A percentile compares a stretch with the other conserved stretches of the same genome.
phyloP scores from a whole-genome alignment of 2,888 invertebrate genomes.

The Aphidius colemani region DNA sequence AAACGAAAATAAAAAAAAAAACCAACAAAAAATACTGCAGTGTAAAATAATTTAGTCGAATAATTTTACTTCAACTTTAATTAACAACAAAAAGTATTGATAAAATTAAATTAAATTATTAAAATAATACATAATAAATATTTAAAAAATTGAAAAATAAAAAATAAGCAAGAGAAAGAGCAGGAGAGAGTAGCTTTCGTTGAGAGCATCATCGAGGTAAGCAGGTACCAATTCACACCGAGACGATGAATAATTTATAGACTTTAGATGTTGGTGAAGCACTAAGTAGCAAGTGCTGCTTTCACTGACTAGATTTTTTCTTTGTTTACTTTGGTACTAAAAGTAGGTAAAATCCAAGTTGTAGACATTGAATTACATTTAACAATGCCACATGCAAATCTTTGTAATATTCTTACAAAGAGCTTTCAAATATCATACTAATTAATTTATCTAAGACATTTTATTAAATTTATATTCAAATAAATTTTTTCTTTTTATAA shows the following conservation, averaged over 20 bases:
- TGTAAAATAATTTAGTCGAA: no score
- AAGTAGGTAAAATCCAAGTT: no score
- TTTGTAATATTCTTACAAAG: neutral
- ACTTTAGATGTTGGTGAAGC: constrained; percentile 20
- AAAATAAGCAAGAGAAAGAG: constrained; percentile 16
- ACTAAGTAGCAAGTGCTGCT: constrained; percentile 39
- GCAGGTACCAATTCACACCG: constrained; percentile 30
- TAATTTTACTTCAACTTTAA: no score
- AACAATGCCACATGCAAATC: no score
- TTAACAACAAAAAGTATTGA: no score
- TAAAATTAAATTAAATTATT: constrained; percentile 20
- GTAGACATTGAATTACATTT: no score
- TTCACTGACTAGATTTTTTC: no score
- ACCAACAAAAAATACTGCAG: no score
- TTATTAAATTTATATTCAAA: no score
- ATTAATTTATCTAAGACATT: no score
- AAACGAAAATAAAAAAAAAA: constrained; percentile 4
- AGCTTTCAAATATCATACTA: neutral
- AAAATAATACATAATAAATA: constrained; percentile 16
- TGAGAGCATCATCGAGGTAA: constrained; percentile 24
- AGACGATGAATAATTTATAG: constrained; percentile 37
- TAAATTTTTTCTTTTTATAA: no score
- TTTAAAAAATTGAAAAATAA: constrained; percentile 2
- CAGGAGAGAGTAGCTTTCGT: constrained; percentile 25
- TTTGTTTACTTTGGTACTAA: no score